These are phyloP conservation scores for Glaucopsyche alexis DNA, from an alignment of 2,888 invertebrate genomes.

Conservation along the genomic window DNA sequence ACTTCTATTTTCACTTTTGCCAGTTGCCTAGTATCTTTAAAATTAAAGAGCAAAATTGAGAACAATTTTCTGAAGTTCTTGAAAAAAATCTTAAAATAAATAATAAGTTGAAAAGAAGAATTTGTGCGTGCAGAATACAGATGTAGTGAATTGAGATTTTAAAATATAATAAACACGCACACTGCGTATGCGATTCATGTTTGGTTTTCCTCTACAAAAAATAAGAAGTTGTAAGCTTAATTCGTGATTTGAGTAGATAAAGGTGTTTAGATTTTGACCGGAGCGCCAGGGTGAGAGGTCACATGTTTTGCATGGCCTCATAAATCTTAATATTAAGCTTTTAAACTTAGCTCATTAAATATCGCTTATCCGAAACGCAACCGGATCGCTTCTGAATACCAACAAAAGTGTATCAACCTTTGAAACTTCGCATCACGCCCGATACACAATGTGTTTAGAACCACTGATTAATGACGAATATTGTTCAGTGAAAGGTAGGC, in stretches of 20 bases:
- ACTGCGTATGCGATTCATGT: too few species aligned
- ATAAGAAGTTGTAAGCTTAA: too few species aligned
- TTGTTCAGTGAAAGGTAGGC: background rate
- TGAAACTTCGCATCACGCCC: background rate
- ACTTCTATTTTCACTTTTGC: background rate
- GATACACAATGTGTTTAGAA: background rate
- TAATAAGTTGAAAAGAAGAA: too few species aligned
- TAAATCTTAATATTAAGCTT: conserved; percentile 27
- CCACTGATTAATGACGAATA: background rate
- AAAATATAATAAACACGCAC: too few species aligned
- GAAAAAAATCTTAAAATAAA: too few species aligned
- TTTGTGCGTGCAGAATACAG: too few species aligned
- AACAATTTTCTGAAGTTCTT: too few species aligned
- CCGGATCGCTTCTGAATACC: background rate
- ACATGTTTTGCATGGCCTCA: background rate
- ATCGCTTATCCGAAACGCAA: conserved; percentile 23
- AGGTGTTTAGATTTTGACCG: background rate
- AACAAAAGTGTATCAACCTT: conserved; percentile 24
- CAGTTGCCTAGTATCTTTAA: background rate
- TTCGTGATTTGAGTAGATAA: background rate
- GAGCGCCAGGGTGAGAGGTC: conserved; percentile 6
- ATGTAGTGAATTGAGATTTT: too few species aligned
- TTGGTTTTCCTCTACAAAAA: too few species aligned
- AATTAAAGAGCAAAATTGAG: too few species aligned
- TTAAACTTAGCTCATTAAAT: conserved; percentile 21